Evolutionary conservation across 2,113 vertebrate genomes (phyloP).

Genomic region (Felis chaus): DNA sequence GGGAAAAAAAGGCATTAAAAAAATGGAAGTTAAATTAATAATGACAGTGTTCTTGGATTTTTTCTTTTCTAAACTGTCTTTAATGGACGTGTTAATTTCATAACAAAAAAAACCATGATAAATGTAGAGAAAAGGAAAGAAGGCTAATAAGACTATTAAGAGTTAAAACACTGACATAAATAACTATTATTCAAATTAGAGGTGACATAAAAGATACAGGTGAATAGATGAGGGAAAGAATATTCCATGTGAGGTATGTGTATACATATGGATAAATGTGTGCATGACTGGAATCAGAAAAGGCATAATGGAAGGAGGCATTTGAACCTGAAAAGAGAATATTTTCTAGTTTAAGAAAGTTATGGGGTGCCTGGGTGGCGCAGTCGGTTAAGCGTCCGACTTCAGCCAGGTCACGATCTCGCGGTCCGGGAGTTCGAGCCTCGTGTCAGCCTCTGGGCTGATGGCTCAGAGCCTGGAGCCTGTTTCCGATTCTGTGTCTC

Average conservation of each 20-base stretch:
- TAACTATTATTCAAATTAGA: neutral
- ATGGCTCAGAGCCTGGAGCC: too few species aligned
- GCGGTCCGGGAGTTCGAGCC: too few species aligned
- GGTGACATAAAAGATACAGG: neutral
- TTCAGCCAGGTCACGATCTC: too few species aligned
- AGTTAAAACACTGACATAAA: neutral
- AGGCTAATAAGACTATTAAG: neutral
- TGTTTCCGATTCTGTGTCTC: too few species aligned
- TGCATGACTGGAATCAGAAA: neutral
- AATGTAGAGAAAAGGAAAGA: neutral
- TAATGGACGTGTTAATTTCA: neutral
- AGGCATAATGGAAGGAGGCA: neutral
- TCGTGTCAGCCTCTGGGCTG: too few species aligned
- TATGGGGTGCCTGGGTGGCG: neutral
- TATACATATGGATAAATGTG: neutral
- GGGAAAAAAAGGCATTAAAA: neutral
- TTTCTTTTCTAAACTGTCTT: constrained; percentile 7
- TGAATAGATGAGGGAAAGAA: neutral
- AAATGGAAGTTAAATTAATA: neutral
- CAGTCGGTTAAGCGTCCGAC: too few species aligned
- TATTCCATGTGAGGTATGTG: neutral
- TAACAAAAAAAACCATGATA: neutral
- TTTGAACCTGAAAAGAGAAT: neutral
- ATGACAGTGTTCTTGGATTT: neutral
- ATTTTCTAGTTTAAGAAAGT: neutral